A percentile compares a stretch with the other conserved stretches of the same genome.
Evolutionary conservation across 53 echinoderm and acorn worm species (phyloP).

Genomic region (Actinopyga echinites): DNA sequence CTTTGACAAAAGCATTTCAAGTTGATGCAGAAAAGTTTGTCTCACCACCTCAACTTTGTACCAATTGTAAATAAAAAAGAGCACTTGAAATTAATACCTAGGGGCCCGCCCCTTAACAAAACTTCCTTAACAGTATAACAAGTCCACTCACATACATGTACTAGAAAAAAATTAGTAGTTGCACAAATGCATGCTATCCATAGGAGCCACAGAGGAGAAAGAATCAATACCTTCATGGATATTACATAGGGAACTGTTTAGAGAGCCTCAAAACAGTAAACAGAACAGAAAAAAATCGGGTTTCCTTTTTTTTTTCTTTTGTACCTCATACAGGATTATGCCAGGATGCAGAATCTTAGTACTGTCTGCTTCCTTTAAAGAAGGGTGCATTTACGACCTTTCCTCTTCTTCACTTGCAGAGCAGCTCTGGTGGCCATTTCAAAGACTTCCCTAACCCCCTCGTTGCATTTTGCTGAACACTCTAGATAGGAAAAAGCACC

Average conservation of each 20-base stretch:
- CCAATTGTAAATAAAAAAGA: too few relatives aligned
- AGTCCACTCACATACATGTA: too few relatives aligned
- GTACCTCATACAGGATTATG: constrained; percentile 23
- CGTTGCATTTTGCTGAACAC: constrained; percentile 96
- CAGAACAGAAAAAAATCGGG: neutral
- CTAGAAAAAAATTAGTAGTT: too few relatives aligned
- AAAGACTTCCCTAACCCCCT: constrained; percentile 95
- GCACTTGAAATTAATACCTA: too few relatives aligned
- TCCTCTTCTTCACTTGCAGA: constrained; percentile 93
- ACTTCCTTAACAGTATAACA: too few relatives aligned
- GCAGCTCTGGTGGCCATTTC: constrained; percentile 96
- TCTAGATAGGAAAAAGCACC: constrained; percentile 83
- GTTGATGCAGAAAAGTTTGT: too few relatives aligned
- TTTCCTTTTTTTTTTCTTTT: neutral
- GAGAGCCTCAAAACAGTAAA: constrained; percentile 6
- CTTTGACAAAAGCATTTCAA: too few relatives aligned
- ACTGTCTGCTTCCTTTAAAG: constrained; percentile 13
- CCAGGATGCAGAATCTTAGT: constrained; percentile 8
- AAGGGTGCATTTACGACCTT: constrained; percentile 31
- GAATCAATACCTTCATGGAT: neutral
- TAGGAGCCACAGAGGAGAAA: constrained; percentile 6
- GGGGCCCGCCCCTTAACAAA: too few relatives aligned
- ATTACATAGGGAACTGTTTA: neutral
- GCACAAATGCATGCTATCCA: constrained; percentile 4
- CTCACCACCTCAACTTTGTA: too few relatives aligned